Evolutionary conservation across 2,888 invertebrate genomes (phyloP).

Genomic region (Drosophila acutilabella): DNA sequence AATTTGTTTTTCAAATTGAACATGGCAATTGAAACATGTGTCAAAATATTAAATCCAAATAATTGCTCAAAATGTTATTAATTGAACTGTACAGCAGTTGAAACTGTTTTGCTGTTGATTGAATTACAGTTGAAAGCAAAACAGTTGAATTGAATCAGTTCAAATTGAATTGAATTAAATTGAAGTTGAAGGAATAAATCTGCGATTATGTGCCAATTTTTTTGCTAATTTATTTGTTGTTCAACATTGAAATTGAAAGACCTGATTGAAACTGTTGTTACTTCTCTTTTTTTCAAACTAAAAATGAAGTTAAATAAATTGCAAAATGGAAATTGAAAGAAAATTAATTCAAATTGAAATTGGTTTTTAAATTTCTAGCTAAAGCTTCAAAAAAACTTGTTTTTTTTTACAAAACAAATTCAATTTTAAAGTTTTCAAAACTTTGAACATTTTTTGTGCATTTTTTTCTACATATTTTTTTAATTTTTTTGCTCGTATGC

Average conservation of each 20-base stretch:
- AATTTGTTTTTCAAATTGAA: conserved; percentile 25
- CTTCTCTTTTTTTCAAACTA: no score
- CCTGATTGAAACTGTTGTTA: not conserved
- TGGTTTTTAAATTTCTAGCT: not conserved
- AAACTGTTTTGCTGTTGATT: not conserved
- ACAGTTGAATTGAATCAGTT: not conserved
- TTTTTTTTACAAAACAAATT: no score
- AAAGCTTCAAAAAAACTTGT: not conserved
- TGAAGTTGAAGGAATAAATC: not conserved
- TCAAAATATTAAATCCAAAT: not conserved
- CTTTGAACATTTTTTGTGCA: no score
- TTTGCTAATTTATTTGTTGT: no score
- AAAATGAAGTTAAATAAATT: no score
- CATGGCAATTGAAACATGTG: conserved; percentile 10
- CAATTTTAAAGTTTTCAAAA: no score
- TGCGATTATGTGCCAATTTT: no score
- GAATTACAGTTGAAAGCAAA: not conserved
- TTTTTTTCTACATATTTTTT: not conserved
- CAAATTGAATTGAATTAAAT: not conserved
- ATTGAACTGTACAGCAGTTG: not conserved
- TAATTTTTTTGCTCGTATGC: not conserved
- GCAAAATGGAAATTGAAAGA: not conserved
- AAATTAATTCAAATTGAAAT: no score
- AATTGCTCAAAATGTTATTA: not conserved
- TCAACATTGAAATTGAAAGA: no score